A percentile compares a stretch with the other conserved stretches of the same genome.
These are phyloP conservation scores for Platichthys stellatus DNA, from an alignment of 2,113 vertebrate genomes.

Conservation along the genomic window DNA sequence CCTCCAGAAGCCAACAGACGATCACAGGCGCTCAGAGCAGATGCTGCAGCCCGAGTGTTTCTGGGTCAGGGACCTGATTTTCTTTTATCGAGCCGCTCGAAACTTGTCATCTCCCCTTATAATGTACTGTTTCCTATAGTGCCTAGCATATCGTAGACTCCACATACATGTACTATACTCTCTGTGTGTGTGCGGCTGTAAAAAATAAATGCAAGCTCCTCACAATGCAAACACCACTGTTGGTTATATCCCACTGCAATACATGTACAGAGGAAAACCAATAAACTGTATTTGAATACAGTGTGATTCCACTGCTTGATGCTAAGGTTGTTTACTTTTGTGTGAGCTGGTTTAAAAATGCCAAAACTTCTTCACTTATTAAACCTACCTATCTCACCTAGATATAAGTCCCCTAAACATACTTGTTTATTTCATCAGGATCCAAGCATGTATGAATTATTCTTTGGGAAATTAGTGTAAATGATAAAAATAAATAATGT, in stretches of 20 bases:
- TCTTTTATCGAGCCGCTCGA: conserved; percentile 27
- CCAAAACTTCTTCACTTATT: neutral
- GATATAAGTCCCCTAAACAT: too few relatives aligned
- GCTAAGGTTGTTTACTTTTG: conserved; percentile 6
- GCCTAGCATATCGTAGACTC: conserved; percentile 68
- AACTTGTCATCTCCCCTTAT: conserved; percentile 33
- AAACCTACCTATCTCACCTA: neutral
- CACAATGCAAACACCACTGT: conserved; percentile 60
- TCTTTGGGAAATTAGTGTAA: too few relatives aligned
- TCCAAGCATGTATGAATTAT: too few relatives aligned
- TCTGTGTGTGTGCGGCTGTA: conserved; percentile 67
- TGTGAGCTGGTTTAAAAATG: neutral
- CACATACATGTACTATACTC: conserved; percentile 56
- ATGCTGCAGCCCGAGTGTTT: conserved; percentile 7
- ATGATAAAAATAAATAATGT: too few relatives aligned
- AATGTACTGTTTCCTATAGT: conserved; percentile 66
- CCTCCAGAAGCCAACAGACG: neutral
- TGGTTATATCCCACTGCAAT: conserved; percentile 62
- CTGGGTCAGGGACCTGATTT: conserved; percentile 42
- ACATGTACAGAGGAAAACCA: conserved; percentile 54
- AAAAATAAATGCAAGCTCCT: conserved; percentile 45
- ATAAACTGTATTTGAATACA: conserved; percentile 67
- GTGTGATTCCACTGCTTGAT: conserved; percentile 25
- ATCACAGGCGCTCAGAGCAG: conserved; percentile 9
- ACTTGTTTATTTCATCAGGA: too few relatives aligned